Conservation (phyloP, 2,797 vertebrate genomes). For the Neosalanx taihuensis region DNA sequence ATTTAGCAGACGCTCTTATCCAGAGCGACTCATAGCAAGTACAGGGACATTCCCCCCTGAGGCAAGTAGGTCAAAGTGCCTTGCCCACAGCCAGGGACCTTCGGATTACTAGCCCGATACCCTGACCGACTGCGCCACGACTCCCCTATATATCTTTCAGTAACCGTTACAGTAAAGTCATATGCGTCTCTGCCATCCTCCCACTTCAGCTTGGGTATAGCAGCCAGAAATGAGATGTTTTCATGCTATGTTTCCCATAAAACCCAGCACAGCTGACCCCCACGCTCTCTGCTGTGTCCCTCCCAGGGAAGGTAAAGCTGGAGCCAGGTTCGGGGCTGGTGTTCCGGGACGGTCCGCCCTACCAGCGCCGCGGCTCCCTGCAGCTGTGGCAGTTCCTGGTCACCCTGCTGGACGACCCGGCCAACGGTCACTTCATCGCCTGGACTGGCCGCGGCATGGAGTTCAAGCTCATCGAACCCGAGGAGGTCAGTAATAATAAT, state of each 20-base stretch:
- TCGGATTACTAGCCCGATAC: too few species aligned
- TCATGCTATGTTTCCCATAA: not conserved
- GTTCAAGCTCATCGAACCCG: conserved; percentile 92
- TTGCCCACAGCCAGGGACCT: too few species aligned
- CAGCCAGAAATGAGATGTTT: not conserved
- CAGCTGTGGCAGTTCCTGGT: conserved; percentile 97
- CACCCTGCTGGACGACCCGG: conserved; percentile 88
- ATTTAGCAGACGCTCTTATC: too few species aligned
- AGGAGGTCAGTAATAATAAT: conserved; percentile 76
- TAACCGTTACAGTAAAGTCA: not conserved
- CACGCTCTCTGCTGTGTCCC: not conserved
- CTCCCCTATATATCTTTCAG: too few species aligned
- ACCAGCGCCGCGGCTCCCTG: conserved; percentile 90
- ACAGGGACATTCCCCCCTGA: too few species aligned
- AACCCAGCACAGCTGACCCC: not conserved
- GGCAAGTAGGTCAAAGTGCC: not conserved
- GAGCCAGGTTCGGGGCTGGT: conserved; percentile 46
- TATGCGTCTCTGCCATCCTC: not conserved
- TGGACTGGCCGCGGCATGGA: conserved; percentile 96
- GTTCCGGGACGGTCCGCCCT: conserved; percentile 84
- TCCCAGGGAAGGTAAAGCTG: conserved; percentile 65
- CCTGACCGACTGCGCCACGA: too few species aligned
- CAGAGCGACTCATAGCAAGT: too few species aligned
- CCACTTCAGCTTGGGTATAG: not conserved
- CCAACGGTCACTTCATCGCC: conserved; percentile 88